phyloP scores from a whole-genome alignment of 2,113 vertebrate species.

The Struthio camelus region DNA sequence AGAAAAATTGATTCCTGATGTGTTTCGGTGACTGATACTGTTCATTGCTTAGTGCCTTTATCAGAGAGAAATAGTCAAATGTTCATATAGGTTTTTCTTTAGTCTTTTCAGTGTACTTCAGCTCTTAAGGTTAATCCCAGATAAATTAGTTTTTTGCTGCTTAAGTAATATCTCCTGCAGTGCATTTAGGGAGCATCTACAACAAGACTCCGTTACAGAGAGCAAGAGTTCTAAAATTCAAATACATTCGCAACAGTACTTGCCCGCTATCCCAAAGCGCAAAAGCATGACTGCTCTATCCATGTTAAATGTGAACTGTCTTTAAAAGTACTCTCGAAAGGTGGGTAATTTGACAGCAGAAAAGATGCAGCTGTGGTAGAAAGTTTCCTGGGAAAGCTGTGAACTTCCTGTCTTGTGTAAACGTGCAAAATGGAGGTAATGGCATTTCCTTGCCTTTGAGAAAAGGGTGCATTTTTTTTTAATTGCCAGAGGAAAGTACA shows the following conservation, averaged over 20 bases:
- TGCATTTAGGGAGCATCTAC: neutral
- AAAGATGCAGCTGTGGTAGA: neutral
- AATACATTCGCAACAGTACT: neutral
- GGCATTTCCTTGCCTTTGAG: neutral
- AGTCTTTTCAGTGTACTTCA: neutral
- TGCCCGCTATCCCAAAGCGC: neutral
- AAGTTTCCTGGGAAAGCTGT: neutral
- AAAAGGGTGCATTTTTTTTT: neutral
- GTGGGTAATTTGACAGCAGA: neutral
- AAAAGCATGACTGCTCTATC: neutral
- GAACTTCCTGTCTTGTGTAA: neutral
- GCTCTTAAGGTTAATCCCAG: neutral
- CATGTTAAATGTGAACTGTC: neutral
- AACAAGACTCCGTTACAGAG: no score
- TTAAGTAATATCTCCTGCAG: fast-evolving
- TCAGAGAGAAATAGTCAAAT: neutral
- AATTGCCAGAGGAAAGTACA: neutral
- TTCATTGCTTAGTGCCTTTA: neutral
- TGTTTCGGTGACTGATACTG: neutral
- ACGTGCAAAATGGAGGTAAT: neutral
- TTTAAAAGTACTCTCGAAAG: neutral
- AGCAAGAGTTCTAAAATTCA: neutral
- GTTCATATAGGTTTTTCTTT: neutral
- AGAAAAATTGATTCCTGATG: neutral
- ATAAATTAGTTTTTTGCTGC: neutral